Base-by-base conservation (phyloP, 2,797 vertebrate genomes). In the Pangasius sanitwongsei region DNA sequence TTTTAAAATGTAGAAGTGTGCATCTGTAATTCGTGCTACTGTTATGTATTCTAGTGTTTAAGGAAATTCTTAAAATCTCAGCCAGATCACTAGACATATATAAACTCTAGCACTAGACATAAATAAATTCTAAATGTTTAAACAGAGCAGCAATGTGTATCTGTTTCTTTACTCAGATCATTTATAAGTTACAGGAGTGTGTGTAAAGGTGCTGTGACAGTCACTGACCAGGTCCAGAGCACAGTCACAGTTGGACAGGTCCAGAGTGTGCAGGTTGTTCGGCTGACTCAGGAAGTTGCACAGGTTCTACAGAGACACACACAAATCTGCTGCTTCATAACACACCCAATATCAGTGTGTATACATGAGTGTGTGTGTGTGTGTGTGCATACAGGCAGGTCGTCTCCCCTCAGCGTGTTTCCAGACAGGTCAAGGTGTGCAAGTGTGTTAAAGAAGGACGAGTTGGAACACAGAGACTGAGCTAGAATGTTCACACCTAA, bases 241-340 rank as follows among this genome's bases (percentile, higher is more conserved):
- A 90, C 98, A 97, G 92, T 99, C 98, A 0, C 97, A 98, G 94
- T 96, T 97, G 86, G 98, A 99, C 92, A 99, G 94, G 92, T 99
- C 98, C 95, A 99, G 94, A 34, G 96, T 96, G 91, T 96, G 92
- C 90, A 99, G 95, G 85, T 94, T 93, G 94, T 99, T 99, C 23
- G 97, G 94, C 89, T 98, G 97, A 91, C 97, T 96, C 95, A 99
- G 94, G 94, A 99, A 99, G 91, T 92, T 97, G 93, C 98, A 98
- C 91, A 99, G 95, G 91, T 96, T 97, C 98, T 99, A 80, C 53
- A 92, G 72, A 84, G 41, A 91, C 0, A 37, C 18, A 67, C n/a
- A 75, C 85, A 85, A 28, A 48, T 69, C n/a, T 63, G 86, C 8
- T 15, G 61, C 48, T 85, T 88, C 7, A 82, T n/a, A 82, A n/a